These are phyloP conservation scores for Zhuqinia jingwanae DNA, from an alignment of 2,888 invertebrate genomes.

Conservation along the genomic window DNA sequence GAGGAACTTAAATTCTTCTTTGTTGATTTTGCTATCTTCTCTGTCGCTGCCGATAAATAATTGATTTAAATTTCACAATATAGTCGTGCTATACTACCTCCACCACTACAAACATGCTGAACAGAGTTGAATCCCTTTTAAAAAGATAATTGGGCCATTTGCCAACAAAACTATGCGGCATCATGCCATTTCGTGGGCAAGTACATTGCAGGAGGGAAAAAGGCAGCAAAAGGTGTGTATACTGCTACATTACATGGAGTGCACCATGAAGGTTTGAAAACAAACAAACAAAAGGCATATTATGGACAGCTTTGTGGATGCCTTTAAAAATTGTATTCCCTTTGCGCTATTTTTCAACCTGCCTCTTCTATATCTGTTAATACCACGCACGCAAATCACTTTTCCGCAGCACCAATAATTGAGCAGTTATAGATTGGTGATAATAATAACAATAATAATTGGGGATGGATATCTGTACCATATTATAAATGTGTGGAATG, in stretches of 20 bases:
- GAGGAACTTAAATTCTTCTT: neutral
- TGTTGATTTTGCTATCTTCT: neutral
- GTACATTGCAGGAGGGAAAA: neutral
- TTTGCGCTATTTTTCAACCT: no score
- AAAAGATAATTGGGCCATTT: slow-evolving; percentile 63
- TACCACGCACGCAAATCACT: slow-evolving; percentile 33
- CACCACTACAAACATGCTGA: neutral
- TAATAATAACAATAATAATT: no score
- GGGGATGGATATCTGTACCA: no score
- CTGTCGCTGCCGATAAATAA: slow-evolving; percentile 41
- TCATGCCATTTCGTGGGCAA: neutral
- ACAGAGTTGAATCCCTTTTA: slow-evolving; percentile 53
- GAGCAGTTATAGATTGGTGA: slow-evolving; percentile 3
- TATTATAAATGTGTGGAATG: no score
- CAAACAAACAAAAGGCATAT: no score
- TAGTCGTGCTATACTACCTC: neutral
- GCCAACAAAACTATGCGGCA: slow-evolving; percentile 35
- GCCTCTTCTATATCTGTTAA: no score
- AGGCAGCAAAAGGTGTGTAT: neutral
- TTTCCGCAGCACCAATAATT: slow-evolving; percentile 12
- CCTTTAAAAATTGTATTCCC: no score
- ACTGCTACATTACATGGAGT: neutral
- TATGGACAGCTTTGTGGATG: no score
- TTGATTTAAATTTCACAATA: slow-evolving; percentile 58
- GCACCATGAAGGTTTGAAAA: no score